These are phyloP conservation scores for Lasioglossum calceatum DNA, from an alignment of 2,888 invertebrate species.

Conservation along the genomic window DNA sequence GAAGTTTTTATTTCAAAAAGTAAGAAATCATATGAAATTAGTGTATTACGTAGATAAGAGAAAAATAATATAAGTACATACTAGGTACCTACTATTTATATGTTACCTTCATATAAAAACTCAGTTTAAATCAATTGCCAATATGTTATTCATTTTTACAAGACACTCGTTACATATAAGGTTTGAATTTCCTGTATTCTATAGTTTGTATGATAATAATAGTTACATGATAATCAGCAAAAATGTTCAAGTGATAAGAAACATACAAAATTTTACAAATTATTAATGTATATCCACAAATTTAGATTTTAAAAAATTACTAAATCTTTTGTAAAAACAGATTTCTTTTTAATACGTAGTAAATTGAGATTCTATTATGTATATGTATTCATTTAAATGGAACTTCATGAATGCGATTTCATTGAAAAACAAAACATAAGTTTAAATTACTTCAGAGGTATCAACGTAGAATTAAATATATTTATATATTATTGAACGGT, in stretches of 20 bases:
- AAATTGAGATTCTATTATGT: conserved; percentile 5
- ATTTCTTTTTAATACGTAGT: neutral
- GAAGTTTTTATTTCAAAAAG: conserved; percentile 28
- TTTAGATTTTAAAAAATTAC: conserved; percentile 12
- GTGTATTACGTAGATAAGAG: conserved; percentile 20
- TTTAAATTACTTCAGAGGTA: conserved; percentile 17
- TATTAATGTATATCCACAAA: conserved; percentile 15
- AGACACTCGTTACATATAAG: conserved; percentile 19
- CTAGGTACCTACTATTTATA: conserved; percentile 33
- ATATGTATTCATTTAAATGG: neutral
- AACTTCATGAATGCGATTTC: conserved; percentile 17
- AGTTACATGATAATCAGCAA: conserved; percentile 19
- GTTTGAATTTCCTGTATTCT: conserved; percentile 31
- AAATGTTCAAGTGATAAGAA: conserved; percentile 9
- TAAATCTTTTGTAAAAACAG: conserved; percentile 6
- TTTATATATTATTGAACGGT: conserved; percentile 26
- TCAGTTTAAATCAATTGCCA: conserved; percentile 25
- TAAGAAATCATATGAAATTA: conserved; percentile 34
- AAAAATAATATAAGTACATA: conserved; percentile 19
- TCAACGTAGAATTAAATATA: conserved; percentile 21
- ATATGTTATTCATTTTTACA: conserved; percentile 30
- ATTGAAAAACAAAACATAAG: conserved; percentile 21
- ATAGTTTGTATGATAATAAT: conserved; percentile 20
- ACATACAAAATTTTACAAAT: conserved; percentile 21
- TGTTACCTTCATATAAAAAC: conserved; percentile 18